These are phyloP conservation scores for Hormaphis cornu DNA, from an alignment of 1,140 invertebrate genomes.

Conservation along the genomic window DNA sequence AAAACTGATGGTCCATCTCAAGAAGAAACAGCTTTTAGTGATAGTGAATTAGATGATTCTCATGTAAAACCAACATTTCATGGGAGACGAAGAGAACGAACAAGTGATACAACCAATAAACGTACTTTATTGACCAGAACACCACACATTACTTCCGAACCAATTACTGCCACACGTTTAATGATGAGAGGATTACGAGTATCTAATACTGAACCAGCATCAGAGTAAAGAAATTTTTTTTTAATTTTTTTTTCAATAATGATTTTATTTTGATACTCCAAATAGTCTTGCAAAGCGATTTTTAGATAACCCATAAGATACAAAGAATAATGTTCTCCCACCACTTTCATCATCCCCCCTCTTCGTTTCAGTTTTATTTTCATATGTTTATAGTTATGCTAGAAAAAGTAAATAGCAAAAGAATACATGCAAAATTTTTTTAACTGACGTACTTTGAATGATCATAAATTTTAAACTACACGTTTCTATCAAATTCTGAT, in stretches of 20 bases:
- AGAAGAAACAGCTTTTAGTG: conserved; percentile 42
- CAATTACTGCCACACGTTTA: conserved; percentile 30
- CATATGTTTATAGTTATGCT: too few species aligned
- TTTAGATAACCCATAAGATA: too few species aligned
- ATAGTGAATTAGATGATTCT: conserved; percentile 47
- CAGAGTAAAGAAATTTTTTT: neutral
- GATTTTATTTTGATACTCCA: too few species aligned
- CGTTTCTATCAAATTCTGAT: too few species aligned
- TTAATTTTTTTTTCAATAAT: neutral
- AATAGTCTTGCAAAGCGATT: too few species aligned
- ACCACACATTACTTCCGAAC: conserved; percentile 31
- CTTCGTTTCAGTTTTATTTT: too few species aligned
- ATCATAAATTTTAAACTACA: too few species aligned
- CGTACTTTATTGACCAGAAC: conserved; percentile 26
- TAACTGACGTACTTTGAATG: too few species aligned
- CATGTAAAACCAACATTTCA: conserved; percentile 25
- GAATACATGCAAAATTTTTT: too few species aligned
- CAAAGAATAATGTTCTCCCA: too few species aligned
- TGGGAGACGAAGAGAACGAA: conserved; percentile 32
- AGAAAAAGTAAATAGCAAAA: too few species aligned
- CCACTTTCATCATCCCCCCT: too few species aligned
- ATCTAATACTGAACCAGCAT: conserved; percentile 20
- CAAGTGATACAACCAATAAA: conserved; percentile 9
- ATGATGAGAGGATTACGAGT: conserved; percentile 28
- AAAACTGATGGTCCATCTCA: conserved; percentile 11